Percentiles rank a stretch among this genome's conserved stretches.
These are phyloP conservation scores for Phlogophora meticulosa DNA, from an alignment of 2,888 invertebrate genomes.

Conservation along the genomic window DNA sequence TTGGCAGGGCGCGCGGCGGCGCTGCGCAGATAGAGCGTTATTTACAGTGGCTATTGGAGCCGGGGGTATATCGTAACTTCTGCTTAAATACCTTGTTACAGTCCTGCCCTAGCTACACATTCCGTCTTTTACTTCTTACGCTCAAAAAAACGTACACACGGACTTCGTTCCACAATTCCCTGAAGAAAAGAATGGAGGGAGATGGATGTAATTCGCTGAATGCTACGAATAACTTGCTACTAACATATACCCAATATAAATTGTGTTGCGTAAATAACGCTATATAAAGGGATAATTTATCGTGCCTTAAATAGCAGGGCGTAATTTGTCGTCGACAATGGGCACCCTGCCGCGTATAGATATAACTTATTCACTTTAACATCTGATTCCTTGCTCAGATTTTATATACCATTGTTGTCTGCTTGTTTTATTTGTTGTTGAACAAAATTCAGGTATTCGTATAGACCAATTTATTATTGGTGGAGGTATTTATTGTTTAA, in stretches of 20 bases:
- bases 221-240: conserved; percentile 49
- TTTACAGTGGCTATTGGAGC: conserved; percentile 85
- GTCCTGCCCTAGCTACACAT: conserved; percentile 72
- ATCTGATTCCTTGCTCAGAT: conserved; percentile 81
- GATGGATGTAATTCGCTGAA: conserved; percentile 39
- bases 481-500: not conserved
- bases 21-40: conserved; percentile 85
- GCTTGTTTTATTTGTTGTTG: conserved; percentile 49
- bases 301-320: conserved; percentile 80
- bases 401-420: conserved; percentile 74
- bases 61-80: conserved; percentile 84
- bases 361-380: conserved; percentile 84
- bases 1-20: conserved; percentile 84
- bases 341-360: conserved; percentile 71
- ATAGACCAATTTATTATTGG: conserved; percentile 10
- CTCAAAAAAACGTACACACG: conserved; percentile 70
- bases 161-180: conserved; percentile 62
- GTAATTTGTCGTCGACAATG: conserved; percentile 84
- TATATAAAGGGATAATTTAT: conserved; percentile 81
- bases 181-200: conserved; percentile 34
- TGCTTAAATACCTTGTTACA: conserved; percentile 87
- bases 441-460: not conserved
- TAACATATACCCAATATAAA: conserved; percentile 51
- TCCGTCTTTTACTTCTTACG: conserved; percentile 69
- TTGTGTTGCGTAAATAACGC: conserved; percentile 64